Evolutionary conservation across 2,888 invertebrate species (phyloP).

Genomic region (Drosophila borborema): DNA sequence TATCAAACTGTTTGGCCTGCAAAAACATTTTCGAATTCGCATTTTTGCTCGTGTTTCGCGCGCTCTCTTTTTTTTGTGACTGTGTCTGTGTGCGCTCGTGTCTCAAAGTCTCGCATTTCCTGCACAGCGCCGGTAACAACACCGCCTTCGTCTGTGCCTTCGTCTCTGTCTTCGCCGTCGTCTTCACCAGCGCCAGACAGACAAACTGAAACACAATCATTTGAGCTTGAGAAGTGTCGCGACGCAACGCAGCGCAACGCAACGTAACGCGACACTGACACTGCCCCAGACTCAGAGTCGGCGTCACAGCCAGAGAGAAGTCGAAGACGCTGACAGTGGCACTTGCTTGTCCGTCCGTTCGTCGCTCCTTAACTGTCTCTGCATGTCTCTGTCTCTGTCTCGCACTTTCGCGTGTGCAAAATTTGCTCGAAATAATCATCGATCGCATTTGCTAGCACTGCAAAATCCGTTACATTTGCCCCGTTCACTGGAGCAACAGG

Average conservation of each 20-base stretch:
- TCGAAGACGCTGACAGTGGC: conserved; percentile 15
- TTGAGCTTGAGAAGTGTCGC: conserved; percentile 37
- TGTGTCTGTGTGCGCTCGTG: conserved; percentile 6
- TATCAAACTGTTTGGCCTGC: conserved; percentile 47
- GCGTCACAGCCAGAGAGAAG: not conserved
- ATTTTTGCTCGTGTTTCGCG: conserved; percentile 27
- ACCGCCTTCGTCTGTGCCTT: not conserved
- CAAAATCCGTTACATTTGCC: conserved; percentile 22
- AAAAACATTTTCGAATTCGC: conserved; percentile 46
- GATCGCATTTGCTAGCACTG: conserved; percentile 28
- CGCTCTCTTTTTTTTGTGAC: conserved; percentile 1
- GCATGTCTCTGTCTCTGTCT: not conserved
- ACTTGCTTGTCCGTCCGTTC: conserved; percentile 42
- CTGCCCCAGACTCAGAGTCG: conserved; percentile 12
- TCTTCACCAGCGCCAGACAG: conserved; percentile 10
- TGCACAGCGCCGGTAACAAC: conserved; percentile 28
- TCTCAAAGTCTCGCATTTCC: conserved; percentile 41
- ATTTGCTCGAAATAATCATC: conserved; percentile 37
- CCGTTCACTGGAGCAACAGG: conserved; percentile 29
- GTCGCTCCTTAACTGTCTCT: conserved; percentile 25
- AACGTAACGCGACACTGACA: conserved; percentile 11
- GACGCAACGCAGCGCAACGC: conserved; percentile 5
- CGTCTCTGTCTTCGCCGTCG: not conserved
- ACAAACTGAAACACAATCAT: conserved; percentile 7
- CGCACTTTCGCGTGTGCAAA: conserved; percentile 17